phyloP scores from a whole-genome alignment of 2,113 vertebrate genomes.

The Catagonus wagneri region DNA sequence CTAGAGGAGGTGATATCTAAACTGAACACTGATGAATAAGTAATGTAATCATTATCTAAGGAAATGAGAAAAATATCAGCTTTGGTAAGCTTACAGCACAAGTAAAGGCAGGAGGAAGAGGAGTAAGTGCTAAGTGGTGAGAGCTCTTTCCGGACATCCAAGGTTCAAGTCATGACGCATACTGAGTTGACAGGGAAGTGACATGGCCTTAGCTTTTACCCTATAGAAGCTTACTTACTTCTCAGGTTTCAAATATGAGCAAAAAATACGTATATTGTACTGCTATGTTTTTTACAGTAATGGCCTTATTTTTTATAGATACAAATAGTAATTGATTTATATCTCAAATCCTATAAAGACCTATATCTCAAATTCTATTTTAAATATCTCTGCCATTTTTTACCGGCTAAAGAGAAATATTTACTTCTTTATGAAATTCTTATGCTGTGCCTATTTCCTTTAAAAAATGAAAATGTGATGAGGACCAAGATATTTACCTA shows the following conservation, averaged over 20 bases:
- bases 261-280: background rate
- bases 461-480: conserved; percentile 1
- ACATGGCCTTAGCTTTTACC: background rate
- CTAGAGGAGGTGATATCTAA: background rate
- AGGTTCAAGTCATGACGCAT: background rate
- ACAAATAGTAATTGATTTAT: background rate
- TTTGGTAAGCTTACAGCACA: background rate
- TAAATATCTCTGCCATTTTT: background rate
- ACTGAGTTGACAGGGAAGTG: background rate
- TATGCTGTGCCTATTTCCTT: background rate
- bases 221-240: background rate
- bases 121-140: background rate
- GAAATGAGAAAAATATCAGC: background rate
- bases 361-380: background rate
- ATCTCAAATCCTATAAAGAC: background rate
- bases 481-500: background rate
- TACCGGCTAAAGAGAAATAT: background rate
- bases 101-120: background rate
- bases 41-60: background rate
- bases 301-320: background rate
- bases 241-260: background rate
- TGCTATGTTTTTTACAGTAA: background rate
- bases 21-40: background rate
- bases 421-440: conserved; percentile 14
- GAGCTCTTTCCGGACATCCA: background rate